Conservation (phyloP, 2,113 vertebrate genomes). For the Gavia stellata region DNA sequence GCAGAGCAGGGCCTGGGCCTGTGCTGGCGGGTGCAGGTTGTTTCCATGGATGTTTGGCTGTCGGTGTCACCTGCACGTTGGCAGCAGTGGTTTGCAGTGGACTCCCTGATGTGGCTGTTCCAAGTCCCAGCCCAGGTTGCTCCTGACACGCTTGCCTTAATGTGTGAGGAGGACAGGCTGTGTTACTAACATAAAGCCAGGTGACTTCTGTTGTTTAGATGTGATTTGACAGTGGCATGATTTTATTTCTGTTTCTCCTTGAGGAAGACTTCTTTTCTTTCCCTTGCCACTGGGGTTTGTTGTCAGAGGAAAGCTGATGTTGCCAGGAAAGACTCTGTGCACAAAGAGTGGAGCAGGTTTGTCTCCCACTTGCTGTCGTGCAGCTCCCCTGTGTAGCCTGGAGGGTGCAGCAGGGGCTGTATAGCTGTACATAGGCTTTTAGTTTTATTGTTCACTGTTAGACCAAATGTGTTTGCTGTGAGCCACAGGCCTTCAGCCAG, state of each 20-base stretch:
- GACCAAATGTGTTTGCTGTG: neutral
- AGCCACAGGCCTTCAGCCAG: neutral
- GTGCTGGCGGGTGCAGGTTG: neutral
- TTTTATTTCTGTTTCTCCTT: neutral
- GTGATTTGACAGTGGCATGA: neutral
- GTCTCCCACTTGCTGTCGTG: neutral
- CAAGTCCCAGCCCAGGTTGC: neutral
- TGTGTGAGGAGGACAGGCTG: neutral
- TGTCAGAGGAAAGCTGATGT: neutral
- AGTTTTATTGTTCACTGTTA: constrained; percentile 8
- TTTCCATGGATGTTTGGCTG: neutral
- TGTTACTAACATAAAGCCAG: neutral
- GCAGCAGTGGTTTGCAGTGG: neutral
- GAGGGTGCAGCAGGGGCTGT: neutral
- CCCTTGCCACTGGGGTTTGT: neutral
- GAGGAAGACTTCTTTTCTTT: neutral
- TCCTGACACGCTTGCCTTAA: neutral
- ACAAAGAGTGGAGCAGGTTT: neutral
- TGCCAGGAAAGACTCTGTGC: neutral
- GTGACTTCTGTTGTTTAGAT: neutral
- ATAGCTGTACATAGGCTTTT: constrained; percentile 10
- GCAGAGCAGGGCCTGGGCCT: neutral
- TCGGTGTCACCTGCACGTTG: neutral
- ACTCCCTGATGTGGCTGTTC: neutral
- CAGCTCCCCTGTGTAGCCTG: neutral